Evolutionary conservation across 2,888 invertebrate genomes (phyloP).

Genomic region (Aphodius sticticus): DNA sequence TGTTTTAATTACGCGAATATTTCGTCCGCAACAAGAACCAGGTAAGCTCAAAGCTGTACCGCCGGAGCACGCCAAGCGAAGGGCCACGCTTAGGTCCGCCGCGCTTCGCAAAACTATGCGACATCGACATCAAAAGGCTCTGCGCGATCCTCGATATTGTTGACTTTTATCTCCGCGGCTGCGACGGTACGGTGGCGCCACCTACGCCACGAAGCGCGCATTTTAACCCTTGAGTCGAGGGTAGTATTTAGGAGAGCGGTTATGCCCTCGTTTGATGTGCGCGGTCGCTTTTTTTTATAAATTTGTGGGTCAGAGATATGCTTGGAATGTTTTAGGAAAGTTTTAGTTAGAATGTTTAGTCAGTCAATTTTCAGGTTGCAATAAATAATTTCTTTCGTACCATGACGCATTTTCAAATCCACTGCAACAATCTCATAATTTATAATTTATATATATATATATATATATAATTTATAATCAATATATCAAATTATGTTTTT

Average conservation of each 20-base stretch:
- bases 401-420: too few species aligned
- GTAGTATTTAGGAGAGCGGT: constrained; percentile 8
- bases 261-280: neutral
- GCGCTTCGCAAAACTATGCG: constrained; percentile 40
- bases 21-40: constrained; percentile 52
- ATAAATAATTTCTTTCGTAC: too few species aligned
- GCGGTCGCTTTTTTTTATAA: neutral
- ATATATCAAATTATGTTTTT: neutral
- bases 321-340: neutral
- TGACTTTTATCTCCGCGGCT: constrained; percentile 36
- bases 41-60: constrained; percentile 51
- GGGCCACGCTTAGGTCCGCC: constrained; percentile 46
- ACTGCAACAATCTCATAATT: too few species aligned
- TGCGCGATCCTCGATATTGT: constrained; percentile 47
- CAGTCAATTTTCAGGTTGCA: too few species aligned
- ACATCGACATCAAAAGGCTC: constrained; percentile 44
- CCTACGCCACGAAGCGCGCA: neutral
- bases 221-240: constrained; percentile 1
- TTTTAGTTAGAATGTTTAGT: too few species aligned
- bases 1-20: constrained; percentile 59
- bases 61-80: constrained; percentile 46
- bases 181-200: neutral
- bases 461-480: too few species aligned
- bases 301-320: neutral
- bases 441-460: too few species aligned